Conservation (phyloP, 2,113 vertebrate genomes). For the Pteronura brasiliensis region DNA sequence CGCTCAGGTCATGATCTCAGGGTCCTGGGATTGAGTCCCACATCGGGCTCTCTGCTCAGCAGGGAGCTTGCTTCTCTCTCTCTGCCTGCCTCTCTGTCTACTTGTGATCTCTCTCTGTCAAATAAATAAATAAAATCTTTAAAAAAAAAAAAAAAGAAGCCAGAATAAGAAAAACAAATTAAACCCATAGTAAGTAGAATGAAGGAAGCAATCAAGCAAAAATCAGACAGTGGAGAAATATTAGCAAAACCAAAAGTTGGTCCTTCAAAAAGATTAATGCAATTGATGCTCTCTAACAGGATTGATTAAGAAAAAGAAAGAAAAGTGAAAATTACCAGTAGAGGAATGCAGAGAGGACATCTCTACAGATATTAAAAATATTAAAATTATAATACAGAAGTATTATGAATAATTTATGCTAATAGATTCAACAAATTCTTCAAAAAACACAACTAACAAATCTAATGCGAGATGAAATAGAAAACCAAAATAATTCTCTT, state of each 20-base stretch:
- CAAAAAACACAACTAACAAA: background rate
- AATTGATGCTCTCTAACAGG: background rate
- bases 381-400: background rate
- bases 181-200: background rate
- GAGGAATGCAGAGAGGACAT: background rate
- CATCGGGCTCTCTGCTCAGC: too few species aligned
- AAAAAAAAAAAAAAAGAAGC: too few species aligned
- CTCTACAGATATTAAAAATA: background rate
- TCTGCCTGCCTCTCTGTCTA: too few species aligned
- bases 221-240: background rate
- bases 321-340: background rate
- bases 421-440: background rate
- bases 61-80: too few species aligned
- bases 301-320: background rate
- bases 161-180: background rate
- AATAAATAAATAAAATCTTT: too few species aligned
- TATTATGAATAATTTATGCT: background rate
- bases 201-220: background rate
- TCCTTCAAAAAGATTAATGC: background rate
- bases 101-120: too few species aligned
- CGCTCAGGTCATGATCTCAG: too few species aligned
- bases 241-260: background rate
- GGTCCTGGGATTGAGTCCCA: too few species aligned
- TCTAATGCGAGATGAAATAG: background rate
- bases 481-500: background rate